Evolutionary conservation across 53 echinoderm and acorn worm species (phyloP).

Genomic region (Mesocentrotus franciscanus): DNA sequence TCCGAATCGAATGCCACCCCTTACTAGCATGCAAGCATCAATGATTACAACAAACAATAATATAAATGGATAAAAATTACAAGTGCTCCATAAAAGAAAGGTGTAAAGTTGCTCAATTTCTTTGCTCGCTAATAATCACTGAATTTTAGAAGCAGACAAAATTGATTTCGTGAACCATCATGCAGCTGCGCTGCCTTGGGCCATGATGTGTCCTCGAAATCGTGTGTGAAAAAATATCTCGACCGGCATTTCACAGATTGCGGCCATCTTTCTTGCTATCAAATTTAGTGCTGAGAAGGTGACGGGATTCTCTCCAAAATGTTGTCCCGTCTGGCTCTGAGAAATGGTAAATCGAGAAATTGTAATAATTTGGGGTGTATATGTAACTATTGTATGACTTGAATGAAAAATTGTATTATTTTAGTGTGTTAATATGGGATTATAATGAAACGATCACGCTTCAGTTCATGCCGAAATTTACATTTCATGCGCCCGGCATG

Average conservation of each 20-base stretch:
- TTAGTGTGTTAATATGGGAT: neutral
- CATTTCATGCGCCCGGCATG: neutral
- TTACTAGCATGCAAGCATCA: too few species aligned
- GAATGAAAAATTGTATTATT: neutral
- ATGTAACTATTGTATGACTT: neutral
- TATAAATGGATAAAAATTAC: too few species aligned
- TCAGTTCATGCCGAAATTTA: neutral
- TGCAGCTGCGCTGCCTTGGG: neutral
- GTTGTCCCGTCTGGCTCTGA: constrained; percentile 77
- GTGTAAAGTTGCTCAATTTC: too few species aligned
- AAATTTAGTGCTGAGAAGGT: neutral
- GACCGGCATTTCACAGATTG: neutral
- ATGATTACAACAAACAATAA: too few species aligned
- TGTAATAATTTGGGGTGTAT: neutral
- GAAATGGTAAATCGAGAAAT: constrained; percentile 70
- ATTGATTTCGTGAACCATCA: too few species aligned
- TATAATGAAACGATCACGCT: neutral
- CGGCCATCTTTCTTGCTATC: constrained; percentile 25
- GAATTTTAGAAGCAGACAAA: too few species aligned
- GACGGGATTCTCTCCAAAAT: constrained; percentile 62
- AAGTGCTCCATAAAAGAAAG: too few species aligned
- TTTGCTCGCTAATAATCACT: too few species aligned
- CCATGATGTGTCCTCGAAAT: neutral
- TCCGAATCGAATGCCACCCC: too few species aligned
- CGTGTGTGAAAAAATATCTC: neutral